A percentile compares a stretch with the other conserved stretches of the same genome.
Evolutionary conservation across 2,113 vertebrate genomes (phyloP).

Genomic region (Apaloderma vittatum): DNA sequence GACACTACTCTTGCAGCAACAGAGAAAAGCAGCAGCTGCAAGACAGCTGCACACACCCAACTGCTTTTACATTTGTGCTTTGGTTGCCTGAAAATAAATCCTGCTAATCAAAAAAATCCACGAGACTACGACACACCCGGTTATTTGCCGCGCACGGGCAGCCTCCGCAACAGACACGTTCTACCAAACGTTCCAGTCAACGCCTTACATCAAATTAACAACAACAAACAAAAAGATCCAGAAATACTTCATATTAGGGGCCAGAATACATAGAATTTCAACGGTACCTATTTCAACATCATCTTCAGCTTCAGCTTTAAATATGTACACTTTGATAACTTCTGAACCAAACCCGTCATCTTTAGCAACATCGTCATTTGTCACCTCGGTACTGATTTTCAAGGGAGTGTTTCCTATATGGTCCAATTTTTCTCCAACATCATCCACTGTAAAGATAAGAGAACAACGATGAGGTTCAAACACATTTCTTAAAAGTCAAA

Average conservation of each 20-base stretch:
- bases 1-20: neutral
- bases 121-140: neutral
- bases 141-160: neutral
- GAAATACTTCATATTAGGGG: neutral
- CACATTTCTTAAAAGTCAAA: neutral
- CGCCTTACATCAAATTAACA: neutral
- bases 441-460: slow-evolving; percentile 89
- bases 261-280: neutral
- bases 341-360: slow-evolving; percentile 93
- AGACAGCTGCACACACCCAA: slow-evolving; percentile 8
- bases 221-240: neutral
- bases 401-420: slow-evolving; percentile 92
- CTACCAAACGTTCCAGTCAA: neutral
- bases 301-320: slow-evolving; percentile 98
- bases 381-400: slow-evolving; percentile 93
- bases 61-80: neutral
- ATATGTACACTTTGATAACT: slow-evolving; percentile 99
- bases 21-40: neutral
- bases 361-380: slow-evolving; percentile 92
- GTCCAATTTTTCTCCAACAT: slow-evolving; percentile 96
- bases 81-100: neutral
- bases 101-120: neutral
- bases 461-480: slow-evolving; percentile 43
- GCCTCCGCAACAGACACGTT: neutral
- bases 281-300: slow-evolving; percentile 94